Evolutionary conservation across 2,888 invertebrate species (phyloP).

Genomic region (Eupithecia subfuscata): DNA sequence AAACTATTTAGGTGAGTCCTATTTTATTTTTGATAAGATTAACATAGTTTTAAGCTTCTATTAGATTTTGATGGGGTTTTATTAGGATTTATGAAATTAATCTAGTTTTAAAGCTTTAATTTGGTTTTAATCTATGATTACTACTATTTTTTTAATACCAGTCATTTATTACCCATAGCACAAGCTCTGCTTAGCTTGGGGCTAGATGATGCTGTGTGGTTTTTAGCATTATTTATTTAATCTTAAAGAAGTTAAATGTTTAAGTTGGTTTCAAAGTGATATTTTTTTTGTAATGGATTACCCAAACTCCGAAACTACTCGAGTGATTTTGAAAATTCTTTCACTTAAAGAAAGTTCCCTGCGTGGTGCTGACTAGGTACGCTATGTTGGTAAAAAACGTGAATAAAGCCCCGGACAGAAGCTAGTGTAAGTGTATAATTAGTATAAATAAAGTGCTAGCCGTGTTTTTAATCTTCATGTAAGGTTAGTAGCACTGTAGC

Average conservation of each 20-base stretch:
- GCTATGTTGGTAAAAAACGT: background rate
- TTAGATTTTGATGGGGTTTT: background rate
- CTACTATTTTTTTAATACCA: too few relatives aligned
- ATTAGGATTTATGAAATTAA: background rate
- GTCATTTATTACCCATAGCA: too few relatives aligned
- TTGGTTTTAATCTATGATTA: too few relatives aligned
- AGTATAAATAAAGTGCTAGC: too few relatives aligned
- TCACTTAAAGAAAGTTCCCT: background rate
- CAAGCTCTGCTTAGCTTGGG: too few relatives aligned
- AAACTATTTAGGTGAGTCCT: conserved; percentile 42
- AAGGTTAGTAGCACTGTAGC: background rate
- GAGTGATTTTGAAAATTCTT: background rate
- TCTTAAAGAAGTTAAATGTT: background rate
- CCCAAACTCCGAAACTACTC: background rate
- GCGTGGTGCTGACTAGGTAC: background rate
- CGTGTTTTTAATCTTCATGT: background rate
- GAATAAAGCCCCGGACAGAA: background rate
- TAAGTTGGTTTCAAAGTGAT: background rate
- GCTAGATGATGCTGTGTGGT: too few relatives aligned
- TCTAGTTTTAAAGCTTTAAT: background rate
- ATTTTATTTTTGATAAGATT: too few relatives aligned
- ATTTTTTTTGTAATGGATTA: background rate
- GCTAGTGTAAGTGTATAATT: background rate
- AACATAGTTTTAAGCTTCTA: background rate
- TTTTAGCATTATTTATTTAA: too few relatives aligned